Base-by-base conservation (phyloP, 2,888 invertebrate species). In the Meta bourneti region DNA sequence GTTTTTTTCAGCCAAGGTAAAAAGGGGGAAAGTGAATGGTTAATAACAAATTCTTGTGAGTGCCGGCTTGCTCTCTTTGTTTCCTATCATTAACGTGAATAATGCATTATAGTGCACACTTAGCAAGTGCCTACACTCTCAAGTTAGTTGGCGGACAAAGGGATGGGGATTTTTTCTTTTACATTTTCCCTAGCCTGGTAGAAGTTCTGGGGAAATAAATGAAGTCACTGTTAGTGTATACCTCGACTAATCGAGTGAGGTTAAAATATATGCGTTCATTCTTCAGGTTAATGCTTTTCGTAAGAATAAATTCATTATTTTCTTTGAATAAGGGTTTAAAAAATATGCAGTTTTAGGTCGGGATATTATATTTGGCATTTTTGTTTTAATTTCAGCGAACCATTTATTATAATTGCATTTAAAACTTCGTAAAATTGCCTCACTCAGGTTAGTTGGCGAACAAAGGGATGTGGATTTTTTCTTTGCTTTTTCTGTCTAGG, bases 21-120 rank as follows among this genome's bases (percentile, higher is more conserved):
- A 81, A 78, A 54, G 69, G 16, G 9, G 19, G 54, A 85, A 90
- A 69, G 70, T 16, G 82, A 89, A 90, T 81, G 75, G n/a, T 77
- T 86, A 91, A 86, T 91, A 91, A 81, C 16, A 19, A 81, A 81
- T 71, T 70, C 86, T 90, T 71, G 71, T 52, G 54, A 82, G 74
- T 81, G 81, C 51, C 20, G 54, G 70, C 48, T 69, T 70, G 9
- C 78, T n/a, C 72, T 34, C 86, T 80, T 82, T 82, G 85, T 77
- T 86, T 82, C 71, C 54, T 16, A 86, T 81, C 86, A 86, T 91
- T 91, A 91, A 20, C 91, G 61, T 91, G 91, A 91, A 91, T 91
- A 91, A 91, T 91, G 77, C 61, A 91, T 86, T 69, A 61, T 71
- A 49, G 70, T 54, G 77, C 48, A n/a, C 72, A 91, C 77, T 86